Evolutionary conservation across 2,113 vertebrate genomes (phyloP).

Genomic region (Halcyon senegalensis): DNA sequence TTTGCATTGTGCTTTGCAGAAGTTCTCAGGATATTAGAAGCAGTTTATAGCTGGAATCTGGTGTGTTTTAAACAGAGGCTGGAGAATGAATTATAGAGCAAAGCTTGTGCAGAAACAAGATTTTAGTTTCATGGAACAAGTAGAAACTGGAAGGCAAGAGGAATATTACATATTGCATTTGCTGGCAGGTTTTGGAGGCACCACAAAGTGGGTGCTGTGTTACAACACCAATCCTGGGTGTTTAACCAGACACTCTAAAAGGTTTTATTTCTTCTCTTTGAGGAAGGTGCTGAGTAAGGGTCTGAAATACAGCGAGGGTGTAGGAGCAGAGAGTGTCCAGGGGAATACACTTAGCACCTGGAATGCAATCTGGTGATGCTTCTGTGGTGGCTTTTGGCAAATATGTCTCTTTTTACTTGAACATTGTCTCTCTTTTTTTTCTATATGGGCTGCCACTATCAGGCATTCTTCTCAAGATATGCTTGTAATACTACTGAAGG

Average conservation of each 20-base stretch:
- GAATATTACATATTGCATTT: background rate
- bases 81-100: background rate
- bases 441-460: background rate
- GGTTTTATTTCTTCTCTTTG: background rate
- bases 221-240: background rate
- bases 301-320: background rate
- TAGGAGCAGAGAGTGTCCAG: accelerated
- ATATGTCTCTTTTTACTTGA: background rate
- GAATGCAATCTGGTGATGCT: background rate
- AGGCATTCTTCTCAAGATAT: background rate
- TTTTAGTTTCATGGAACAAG: background rate
- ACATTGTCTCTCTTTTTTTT: background rate
- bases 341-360: background rate
- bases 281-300: background rate
- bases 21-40: conserved; percentile 38
- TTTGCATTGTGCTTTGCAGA: conserved; percentile 55
- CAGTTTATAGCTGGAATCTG: conserved; percentile 1
- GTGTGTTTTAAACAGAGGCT: background rate
- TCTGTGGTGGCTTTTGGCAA: background rate
- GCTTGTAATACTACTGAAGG: background rate
- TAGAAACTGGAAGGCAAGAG: background rate
- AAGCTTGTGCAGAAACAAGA: background rate
- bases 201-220: background rate
- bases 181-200: background rate
- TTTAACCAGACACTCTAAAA: background rate